Evolutionary conservation across 2,888 invertebrate species (phyloP), one percentile per base, ranked within the genome.

Genomic region (Drosophila mimetica): DNA sequence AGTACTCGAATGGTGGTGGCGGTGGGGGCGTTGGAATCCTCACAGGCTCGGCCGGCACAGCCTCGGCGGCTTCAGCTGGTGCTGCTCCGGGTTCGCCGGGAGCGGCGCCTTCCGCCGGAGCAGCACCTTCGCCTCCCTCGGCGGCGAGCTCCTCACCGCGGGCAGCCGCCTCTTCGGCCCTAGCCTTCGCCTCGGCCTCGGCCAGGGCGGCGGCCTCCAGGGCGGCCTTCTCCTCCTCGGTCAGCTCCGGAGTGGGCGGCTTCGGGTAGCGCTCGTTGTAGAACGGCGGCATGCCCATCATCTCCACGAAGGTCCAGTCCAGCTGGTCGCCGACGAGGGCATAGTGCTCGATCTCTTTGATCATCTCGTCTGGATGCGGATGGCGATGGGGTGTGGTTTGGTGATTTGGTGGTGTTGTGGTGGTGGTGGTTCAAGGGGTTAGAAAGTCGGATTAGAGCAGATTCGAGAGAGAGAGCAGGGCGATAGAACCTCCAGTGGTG

Each of bases 301-400:
- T 93, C 92, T 98, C 97, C 90, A 96, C 95, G 94, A 98, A 97
- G 85, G 98, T 97, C 92, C 95, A 94, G 93, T 98, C 98, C 94
- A 98, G 94, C 93, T 96, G 97, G 92, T 97, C 96, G 89, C 96
- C 96, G 93, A 98, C 96, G 92, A 95, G 94, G 93, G 97, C 97
- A 95, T 95, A 98, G 93, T 95, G 95, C 94, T 98, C 97, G 93
- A 96, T 97, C 93, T 96, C 96, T 91, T 93, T 93, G 93, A 96
- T 96, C 93, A 96, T 94, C 91, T 96, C 96, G 94, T 96, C 96
- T 96, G 71, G 14, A 39, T 36, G 32, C 34, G 20, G 22, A 50
- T 36, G 22, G n/a, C n/a, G n/a, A n/a, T n/a, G n/a, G n/a, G 39
- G 36, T 41, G 25, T 14, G 36, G 32, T 47, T 36, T 41, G 22